phyloP scores from a whole-genome alignment of 2,888 invertebrate genomes.

The Drosophila multiciliata region DNA sequence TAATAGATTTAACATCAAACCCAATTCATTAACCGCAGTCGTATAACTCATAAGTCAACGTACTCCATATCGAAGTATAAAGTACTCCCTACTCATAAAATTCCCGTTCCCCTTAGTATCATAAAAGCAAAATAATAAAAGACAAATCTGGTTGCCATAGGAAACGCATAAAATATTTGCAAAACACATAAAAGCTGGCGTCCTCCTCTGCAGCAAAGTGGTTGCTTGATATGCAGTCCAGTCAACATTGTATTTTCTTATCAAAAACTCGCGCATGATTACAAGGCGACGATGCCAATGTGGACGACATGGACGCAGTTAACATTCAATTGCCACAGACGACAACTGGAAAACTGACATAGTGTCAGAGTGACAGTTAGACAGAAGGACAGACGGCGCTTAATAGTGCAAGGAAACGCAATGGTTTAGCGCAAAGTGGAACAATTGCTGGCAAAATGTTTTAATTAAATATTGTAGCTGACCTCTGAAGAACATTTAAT shows the following conservation, averaged over 20 bases:
- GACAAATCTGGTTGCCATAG: slow-evolving; percentile 45
- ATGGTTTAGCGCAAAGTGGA: slow-evolving; percentile 49
- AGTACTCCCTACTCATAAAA: slow-evolving; percentile 36
- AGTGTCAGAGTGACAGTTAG: slow-evolving; percentile 16
- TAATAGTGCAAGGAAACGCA: slow-evolving; percentile 72
- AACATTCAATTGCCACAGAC: slow-evolving; percentile 54
- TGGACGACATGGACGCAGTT: slow-evolving; percentile 55
- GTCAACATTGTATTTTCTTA: slow-evolving; percentile 68
- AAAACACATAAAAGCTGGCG: slow-evolving; percentile 36
- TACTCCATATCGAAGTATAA: slow-evolving; percentile 23
- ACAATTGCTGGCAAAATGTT: not conserved
- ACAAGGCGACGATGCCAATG: slow-evolving; percentile 44
- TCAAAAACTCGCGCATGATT: slow-evolving; percentile 71
- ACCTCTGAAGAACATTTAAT: too few relatives aligned
- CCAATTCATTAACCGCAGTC: slow-evolving; percentile 24
- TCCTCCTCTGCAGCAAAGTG: slow-evolving; percentile 1
- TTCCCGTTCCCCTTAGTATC: slow-evolving; percentile 5
- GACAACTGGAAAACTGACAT: slow-evolving; percentile 24
- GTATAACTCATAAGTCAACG: slow-evolving; percentile 40
- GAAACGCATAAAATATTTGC: slow-evolving; percentile 59
- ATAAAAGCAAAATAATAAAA: slow-evolving; percentile 54
- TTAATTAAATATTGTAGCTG: too few relatives aligned
- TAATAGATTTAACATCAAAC: slow-evolving; percentile 4
- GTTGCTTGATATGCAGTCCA: slow-evolving; percentile 2
- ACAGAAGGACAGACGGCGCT: slow-evolving; percentile 35